Evolutionary conservation across 2,888 invertebrate species (phyloP), one percentile per base, ranked within the genome.

Genomic region (Tipula lateralis): DNA sequence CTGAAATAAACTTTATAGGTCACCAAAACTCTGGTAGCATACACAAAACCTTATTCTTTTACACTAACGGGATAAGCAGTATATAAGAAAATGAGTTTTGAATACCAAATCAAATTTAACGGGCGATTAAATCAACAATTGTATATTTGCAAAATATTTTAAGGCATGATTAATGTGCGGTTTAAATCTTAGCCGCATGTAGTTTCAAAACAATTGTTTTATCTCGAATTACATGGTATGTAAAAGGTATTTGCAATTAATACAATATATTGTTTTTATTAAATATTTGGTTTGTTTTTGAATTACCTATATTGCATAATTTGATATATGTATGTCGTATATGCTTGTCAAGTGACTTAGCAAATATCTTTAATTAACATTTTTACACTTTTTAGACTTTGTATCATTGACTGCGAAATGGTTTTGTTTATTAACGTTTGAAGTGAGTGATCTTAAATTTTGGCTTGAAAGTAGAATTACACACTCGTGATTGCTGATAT

Each of bases 91-190:
- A 12, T 66, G 24, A 66, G 66, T 66, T 66, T 9, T 66, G 66
- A 66, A 66, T 66, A 66, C 66, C 12, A 66, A 66, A 66, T 66
- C 66, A 66, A 66, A 24, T 66, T 66, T 66, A 66, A 66, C 66
- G 66, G 66, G 13, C 24, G 24, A 66, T 24, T 24, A 66, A 66
- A 19, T 9, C 24, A 44, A 44, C 13, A 4, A n/a, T n/a, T 44
- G 44, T 16, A 7, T 36, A 4, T 44, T 16, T 66, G 66, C 66
- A 12, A 24, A 66, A 66, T 7, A n/a, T 66, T 44, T 66, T 9
- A 9, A 66, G 24, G 9, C 24, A 24, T 66, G 66, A 66, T 24
- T 24, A 66, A 66, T 66, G 24, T 66, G 24, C 66, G 12, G 24
- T 9, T 44, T 44, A 9, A n/a, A n/a, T n/a, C n/a, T n/a, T 66